phyloP scores from a whole-genome alignment of 1,140 invertebrate genomes.

The Drosophila pseudoobscura region DNA sequence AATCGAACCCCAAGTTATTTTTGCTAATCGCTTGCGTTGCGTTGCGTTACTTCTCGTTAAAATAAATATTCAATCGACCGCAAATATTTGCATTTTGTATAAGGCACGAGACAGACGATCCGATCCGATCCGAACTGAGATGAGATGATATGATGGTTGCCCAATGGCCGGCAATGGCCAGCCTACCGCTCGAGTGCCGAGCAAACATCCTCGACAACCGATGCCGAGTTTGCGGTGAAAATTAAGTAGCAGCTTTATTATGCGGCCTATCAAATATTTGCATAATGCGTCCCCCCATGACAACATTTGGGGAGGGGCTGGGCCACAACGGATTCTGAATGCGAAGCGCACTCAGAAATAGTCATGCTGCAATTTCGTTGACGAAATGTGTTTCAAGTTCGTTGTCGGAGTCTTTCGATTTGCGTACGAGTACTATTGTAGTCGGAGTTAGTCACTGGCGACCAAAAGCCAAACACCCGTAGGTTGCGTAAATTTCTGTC shows the following conservation, averaged over 20 bases:
- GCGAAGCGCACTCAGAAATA: slow-evolving; percentile 55
- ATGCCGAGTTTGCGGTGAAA: slow-evolving; percentile 27
- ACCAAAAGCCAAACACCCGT: slow-evolving; percentile 33
- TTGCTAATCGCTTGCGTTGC: slow-evolving; percentile 68
- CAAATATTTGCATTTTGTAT: slow-evolving; percentile 71
- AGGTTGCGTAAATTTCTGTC: slow-evolving; percentile 69
- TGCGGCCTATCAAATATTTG: slow-evolving; percentile 70
- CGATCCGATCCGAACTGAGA: background rate
- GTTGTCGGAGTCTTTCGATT: slow-evolving; percentile 78
- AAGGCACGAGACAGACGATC: slow-evolving; percentile 6
- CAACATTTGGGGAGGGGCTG: slow-evolving; percentile 27
- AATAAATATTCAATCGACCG: slow-evolving; percentile 53
- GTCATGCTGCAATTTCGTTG: slow-evolving; percentile 64
- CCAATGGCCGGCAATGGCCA: slow-evolving; percentile 23
- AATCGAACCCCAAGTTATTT: slow-evolving; percentile 21
- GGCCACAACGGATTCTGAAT: slow-evolving; percentile 61
- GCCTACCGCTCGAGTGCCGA: slow-evolving; percentile 14
- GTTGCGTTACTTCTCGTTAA: slow-evolving; percentile 52
- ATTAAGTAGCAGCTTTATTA: slow-evolving; percentile 61
- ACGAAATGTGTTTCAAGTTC: slow-evolving; percentile 78
- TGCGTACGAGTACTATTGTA: slow-evolving; percentile 51
- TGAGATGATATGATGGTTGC: slow-evolving; percentile 31
- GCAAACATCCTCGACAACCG: slow-evolving; percentile 47
- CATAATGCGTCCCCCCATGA: slow-evolving; percentile 36
- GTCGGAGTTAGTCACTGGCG: slow-evolving; percentile 63